Evolutionary conservation across 2,113 vertebrate species (phyloP), one percentile per base, ranked within the genome.

Genomic region (cat (Felis catus)): DNA sequence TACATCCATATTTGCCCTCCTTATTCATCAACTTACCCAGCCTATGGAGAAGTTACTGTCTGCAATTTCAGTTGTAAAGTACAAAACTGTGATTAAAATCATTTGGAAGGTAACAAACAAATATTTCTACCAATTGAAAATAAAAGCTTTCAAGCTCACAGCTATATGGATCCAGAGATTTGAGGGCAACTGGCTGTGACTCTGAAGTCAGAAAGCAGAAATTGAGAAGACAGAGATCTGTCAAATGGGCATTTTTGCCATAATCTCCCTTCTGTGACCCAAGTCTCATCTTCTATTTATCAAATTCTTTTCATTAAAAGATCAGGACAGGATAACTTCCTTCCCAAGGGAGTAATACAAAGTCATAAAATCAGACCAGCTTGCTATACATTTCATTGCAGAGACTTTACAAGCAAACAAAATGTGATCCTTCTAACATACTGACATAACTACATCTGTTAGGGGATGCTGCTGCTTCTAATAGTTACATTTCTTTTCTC

Each of bases 31-130:
- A 36, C 79, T 86, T 91, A 51, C 13, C 36, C 61, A 94, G 53
- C 27, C 71, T 78, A 89, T 11, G 0, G 19, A 53, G 11, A 95
- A 84, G 31, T 76, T 53, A 76, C 19, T 63, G 2, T 55, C 33
- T 51, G 33, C 16, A 82, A 39, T 53, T 82, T 82, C 55, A 70
- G 86, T 73, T 68, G 27, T 25, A 41, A 93, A 94, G 29, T 58
- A 79, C 68, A 96, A 58, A 82, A 85, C 27, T 73, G 53, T 86
- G 45, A 92, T 33, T 80, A 92, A 84, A 94, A 80, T 63, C 68
- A 79, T 53, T 1, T 36, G 29, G 12, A 82, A 45, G 11, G 1
- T 83, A 89, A 51, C 61, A 92, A 91, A 65, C 33, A 86, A 79
- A 65, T 4, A 92, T 25, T 61, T 84, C 27, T 61, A 80, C 8